Conservation (phyloP, 1,140 invertebrate genomes). For the Pseudomyrmex concolor region DNA sequence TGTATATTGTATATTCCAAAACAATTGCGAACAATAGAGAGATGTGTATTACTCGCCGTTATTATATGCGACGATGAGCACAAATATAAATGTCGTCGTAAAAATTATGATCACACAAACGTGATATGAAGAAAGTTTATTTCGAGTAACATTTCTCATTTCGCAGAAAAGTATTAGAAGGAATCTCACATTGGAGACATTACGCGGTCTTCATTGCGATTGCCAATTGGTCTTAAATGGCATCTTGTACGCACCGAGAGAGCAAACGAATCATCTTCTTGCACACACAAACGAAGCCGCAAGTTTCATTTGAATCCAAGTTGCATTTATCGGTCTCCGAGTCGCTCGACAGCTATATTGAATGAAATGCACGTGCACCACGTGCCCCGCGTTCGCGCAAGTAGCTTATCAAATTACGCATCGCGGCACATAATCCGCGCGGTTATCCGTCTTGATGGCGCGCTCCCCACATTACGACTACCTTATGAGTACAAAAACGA, state of each 20-base stretch:
- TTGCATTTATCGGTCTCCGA: constrained; percentile 53
- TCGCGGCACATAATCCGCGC: constrained; percentile 1
- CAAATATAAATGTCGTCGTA: background rate
- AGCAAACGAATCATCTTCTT: constrained; percentile 56
- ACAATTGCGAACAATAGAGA: background rate
- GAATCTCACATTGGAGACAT: constrained; percentile 40
- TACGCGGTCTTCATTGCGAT: constrained; percentile 21
- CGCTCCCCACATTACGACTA: background rate
- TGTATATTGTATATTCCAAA: background rate
- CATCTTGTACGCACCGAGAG: constrained; percentile 26
- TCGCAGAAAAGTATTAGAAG: constrained; percentile 52
- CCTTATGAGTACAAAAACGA: background rate
- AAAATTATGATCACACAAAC: background rate
- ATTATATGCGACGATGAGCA: no score
- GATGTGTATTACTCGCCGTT: no score
- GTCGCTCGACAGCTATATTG: constrained; percentile 12
- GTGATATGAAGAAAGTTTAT: background rate
- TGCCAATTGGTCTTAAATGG: constrained; percentile 66
- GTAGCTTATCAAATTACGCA: constrained; percentile 57
- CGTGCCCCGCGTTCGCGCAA: constrained; percentile 16
- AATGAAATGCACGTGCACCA: constrained; percentile 63
- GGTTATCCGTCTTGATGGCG: constrained; percentile 6
- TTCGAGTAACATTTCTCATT: constrained; percentile 44
- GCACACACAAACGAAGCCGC: constrained; percentile 69
- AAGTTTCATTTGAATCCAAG: constrained; percentile 70